phyloP scores from a whole-genome alignment of 2,797 vertebrate species.

The Artibeus lituratus region DNA sequence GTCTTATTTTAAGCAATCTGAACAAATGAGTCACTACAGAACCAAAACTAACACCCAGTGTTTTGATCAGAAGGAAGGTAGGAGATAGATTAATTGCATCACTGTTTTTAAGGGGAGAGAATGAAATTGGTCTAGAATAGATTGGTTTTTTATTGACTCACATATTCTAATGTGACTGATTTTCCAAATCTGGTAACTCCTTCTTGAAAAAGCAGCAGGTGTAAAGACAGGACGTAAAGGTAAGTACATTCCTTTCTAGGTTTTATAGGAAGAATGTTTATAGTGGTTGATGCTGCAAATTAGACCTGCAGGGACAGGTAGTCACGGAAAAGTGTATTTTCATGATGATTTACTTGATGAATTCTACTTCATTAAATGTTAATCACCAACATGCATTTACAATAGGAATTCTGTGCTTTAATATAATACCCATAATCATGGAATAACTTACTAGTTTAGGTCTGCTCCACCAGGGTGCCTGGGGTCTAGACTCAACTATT shows the following conservation, averaged over 20 bases:
- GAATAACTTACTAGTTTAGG: neutral
- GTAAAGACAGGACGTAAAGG: neutral
- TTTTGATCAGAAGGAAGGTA: neutral
- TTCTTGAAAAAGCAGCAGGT: neutral
- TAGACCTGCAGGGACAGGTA: neutral
- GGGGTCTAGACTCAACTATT: neutral
- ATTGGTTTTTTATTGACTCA: neutral
- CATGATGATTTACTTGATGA: neutral
- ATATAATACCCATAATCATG: neutral
- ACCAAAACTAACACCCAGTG: neutral
- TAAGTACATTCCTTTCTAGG: neutral
- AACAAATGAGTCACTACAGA: neutral
- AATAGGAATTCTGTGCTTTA: neutral
- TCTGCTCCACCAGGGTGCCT: neutral
- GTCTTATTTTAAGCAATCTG: neutral
- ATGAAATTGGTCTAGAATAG: neutral
- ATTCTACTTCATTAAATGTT: neutral
- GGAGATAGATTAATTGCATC: neutral
- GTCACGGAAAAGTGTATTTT: neutral
- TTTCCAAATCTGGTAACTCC: neutral
- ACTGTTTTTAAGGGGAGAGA: neutral
- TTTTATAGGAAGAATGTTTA: neutral
- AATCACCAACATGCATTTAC: neutral
- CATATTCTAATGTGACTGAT: neutral
- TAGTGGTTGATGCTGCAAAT: neutral